Evolutionary conservation across 2,797 vertebrate species (phyloP).

Genomic region (Taeniopygia guttata): DNA sequence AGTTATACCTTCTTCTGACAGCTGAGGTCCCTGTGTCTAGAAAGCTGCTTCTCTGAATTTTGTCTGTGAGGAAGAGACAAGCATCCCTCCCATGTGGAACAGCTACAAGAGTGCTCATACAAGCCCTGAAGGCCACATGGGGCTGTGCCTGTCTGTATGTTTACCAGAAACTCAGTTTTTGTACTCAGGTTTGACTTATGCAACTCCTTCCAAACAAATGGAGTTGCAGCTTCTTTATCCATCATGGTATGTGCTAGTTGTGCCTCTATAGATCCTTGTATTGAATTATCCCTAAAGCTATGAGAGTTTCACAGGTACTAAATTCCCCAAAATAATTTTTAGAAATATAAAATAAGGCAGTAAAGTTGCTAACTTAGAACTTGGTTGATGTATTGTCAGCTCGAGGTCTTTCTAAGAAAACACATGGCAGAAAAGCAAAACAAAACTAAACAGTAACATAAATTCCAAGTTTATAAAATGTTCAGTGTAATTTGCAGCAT

Average conservation of each 20-base stretch:
- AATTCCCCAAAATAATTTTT: conserved; percentile 39
- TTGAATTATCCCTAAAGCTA: conserved; percentile 18
- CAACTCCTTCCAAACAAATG: neutral
- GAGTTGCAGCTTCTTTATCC: neutral
- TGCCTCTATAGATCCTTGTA: neutral
- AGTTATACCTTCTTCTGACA: neutral
- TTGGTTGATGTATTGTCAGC: conserved; percentile 16
- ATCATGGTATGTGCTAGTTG: neutral
- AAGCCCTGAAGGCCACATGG: neutral
- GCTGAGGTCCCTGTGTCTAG: neutral
- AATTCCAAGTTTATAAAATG: conserved; percentile 50
- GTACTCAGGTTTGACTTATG: neutral
- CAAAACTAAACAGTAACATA: conserved; percentile 41
- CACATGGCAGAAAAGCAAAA: conserved; percentile 40
- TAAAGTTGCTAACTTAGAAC: conserved; percentile 43
- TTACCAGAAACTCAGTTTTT: neutral
- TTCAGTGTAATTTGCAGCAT: conserved; percentile 11
- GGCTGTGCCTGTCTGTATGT: neutral
- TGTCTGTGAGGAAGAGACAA: neutral
- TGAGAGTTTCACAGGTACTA: conserved; percentile 39
- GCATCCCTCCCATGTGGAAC: neutral
- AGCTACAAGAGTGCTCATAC: neutral
- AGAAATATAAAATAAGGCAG: conserved; percentile 49
- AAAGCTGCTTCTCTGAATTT: neutral
- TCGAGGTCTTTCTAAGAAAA: conserved; percentile 39